Evolutionary conservation across 2,888 invertebrate genomes (phyloP), one percentile per base, ranked within the genome.

Genomic region (Tholera decimalis): DNA sequence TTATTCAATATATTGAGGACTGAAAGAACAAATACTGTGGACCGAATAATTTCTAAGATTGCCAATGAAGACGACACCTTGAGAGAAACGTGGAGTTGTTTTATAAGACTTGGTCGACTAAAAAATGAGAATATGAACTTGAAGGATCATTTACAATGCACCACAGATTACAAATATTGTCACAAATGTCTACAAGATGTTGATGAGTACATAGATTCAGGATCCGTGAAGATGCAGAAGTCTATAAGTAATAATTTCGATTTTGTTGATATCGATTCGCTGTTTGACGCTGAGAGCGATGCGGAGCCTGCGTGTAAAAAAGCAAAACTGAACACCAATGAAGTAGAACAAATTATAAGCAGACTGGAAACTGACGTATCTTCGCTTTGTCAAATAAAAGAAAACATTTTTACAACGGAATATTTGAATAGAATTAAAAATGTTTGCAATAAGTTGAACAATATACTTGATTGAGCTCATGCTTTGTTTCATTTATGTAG

Each of bases 231-330:
- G 8, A 41, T 68, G 26, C 63, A 73, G 64, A 63, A 85, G 74
- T 64, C 85, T 73, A 43, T 59, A n/a, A 79, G 79, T 37, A 81
- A 82, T 54, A 91, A 92, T 79, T 93, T 93, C 60, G 93, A 94
- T 71, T 83, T 93, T 15, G 88, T 85, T 3, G 91, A 93, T 69
- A 84, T 92, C 13, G 91, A 93, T 43, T 82, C 86, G 18, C 69
- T 92, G 43, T 90, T 91, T 73, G 88, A 86, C 43, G 75, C 75
- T 22, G 89, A 88, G 43, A 85, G 77, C 58, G 89, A 87, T n/a
- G 61, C 77, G 0, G 91, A 93, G 54, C 93, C 94, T 1, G 83
- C 80, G 0, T 84, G 85, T 67, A 95, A 95, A 79, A 92, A 89
- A 82, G 73, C 82, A 1, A 94, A 93, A 85, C 62, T 90, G 1